Conservation (phyloP, 2,113 vertebrate species). For the Phyllostomus hastatus region DNA sequence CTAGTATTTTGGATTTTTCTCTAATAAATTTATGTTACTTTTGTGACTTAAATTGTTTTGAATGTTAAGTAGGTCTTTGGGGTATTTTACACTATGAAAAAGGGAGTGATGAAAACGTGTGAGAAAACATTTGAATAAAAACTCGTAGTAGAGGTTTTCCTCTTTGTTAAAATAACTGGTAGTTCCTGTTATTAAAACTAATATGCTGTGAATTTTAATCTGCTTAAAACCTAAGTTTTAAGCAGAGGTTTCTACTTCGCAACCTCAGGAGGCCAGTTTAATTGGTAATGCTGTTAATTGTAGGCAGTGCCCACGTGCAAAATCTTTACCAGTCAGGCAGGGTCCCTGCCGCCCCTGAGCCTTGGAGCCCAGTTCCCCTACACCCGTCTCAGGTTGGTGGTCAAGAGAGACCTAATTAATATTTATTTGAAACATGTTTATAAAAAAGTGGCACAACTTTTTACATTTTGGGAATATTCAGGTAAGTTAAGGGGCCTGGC, state of each 20-base stretch:
- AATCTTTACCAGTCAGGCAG: not conserved
- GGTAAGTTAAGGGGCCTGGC: not conserved
- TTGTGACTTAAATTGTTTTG: slow-evolving; percentile 1
- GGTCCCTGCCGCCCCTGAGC: not conserved
- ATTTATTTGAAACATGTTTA: not conserved
- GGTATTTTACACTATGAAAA: not conserved
- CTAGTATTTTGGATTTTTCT: slow-evolving; percentile 6
- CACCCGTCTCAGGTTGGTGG: no score
- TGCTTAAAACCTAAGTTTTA: not conserved
- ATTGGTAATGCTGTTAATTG: not conserved
- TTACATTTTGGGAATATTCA: not conserved
- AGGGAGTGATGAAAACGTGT: not conserved
- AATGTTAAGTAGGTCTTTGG: not conserved
- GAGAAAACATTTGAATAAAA: slow-evolving; percentile 32
- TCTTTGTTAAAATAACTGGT: not conserved
- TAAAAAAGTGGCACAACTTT: not conserved
- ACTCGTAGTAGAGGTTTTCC: not conserved
- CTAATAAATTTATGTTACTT: not conserved
- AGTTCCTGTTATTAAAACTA: not conserved
- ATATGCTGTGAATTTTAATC: not conserved
- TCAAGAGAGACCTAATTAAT: not conserved
- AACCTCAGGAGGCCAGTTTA: not conserved
- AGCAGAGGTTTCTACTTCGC: no score
- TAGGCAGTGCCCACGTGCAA: not conserved
- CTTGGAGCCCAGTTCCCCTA: not conserved